A percentile compares a stretch with the other conserved stretches of the same genome.
phyloP scores from a whole-genome alignment of 2,113 vertebrate species.

The Embiotoca jacksoni region DNA sequence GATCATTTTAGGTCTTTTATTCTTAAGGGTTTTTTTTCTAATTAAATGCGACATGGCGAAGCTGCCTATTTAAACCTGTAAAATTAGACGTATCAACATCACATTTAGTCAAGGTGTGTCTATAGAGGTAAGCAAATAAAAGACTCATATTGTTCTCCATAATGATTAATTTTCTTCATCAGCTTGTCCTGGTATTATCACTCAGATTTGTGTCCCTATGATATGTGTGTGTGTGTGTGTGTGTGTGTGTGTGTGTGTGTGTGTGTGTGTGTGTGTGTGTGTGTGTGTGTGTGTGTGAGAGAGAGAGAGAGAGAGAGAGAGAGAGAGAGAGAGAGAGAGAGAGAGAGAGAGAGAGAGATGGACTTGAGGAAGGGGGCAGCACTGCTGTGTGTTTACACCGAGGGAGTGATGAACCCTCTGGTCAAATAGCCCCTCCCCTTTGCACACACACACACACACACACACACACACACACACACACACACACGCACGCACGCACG shows the following conservation, averaged over 20 bases:
- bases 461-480: slow-evolving; percentile 31
- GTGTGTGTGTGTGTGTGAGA: slow-evolving; percentile 19
- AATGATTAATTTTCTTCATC: slow-evolving; percentile 9
- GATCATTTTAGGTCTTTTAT: too few species aligned
- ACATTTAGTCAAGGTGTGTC: too few species aligned
- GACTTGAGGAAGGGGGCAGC: slow-evolving; percentile 69
- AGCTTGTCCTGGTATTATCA: too few species aligned
- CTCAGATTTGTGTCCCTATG: not conserved
- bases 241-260: slow-evolving; percentile 35
- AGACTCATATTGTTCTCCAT: not conserved
- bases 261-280: slow-evolving; percentile 30
- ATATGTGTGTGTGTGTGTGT: slow-evolving; percentile 38
- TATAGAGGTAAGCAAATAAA: too few species aligned
- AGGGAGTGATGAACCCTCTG: slow-evolving; percentile 64
- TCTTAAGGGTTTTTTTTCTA: too few species aligned
- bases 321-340: slow-evolving; percentile 16
- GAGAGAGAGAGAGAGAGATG: slow-evolving; percentile 17
- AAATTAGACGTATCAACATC: too few species aligned
- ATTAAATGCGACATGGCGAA: too few species aligned
- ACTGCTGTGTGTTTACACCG: slow-evolving; percentile 60
- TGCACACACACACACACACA: slow-evolving; percentile 11
- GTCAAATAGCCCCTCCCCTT: slow-evolving; percentile 71
- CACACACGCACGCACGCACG: slow-evolving; percentile 17
- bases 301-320: slow-evolving; percentile 6
- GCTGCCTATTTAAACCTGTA: too few species aligned